Base-by-base conservation (phyloP, 2,888 invertebrate genomes). In the Stenichneumon culpator region DNA sequence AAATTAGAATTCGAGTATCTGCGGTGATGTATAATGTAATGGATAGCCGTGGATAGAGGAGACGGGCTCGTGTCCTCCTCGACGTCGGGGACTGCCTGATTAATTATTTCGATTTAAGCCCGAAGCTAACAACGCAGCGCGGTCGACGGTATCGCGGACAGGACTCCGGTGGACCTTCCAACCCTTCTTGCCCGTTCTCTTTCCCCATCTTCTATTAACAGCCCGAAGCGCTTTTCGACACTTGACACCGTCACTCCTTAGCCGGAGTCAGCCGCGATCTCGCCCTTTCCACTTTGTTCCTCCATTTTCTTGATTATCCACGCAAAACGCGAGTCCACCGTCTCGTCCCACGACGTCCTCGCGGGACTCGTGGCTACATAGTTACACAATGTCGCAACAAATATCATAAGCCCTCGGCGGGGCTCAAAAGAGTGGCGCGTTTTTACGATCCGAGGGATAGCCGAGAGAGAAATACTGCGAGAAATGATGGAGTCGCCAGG, bases 1-100 rank as follows among this genome's bases (percentile, higher is more conserved):
- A 93, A 93, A 93, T 93, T 93, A 93, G 90, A 93, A 93, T 93
- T 92, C 91, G 92, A 92, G 91, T 92, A 92, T 92, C 89, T 90
- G 89, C 90, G 89, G 91, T 91, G 91, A 93, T 93, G 91, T 93
- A 93, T 93, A 93, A 93, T 93, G 93, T 93, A 93, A 93, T 91
- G 91, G 93, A 93, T 92, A 91, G 88, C 89, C 84, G 72, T 83
- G 86, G 85, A 87, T 82, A 73, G 79, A 77, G 82, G 54, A 69
- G 77, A 67, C 50, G 19, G 60, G n/a, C 44, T 63, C 72, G 78
- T 78, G 32, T 25, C 22, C 19, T 22, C 47, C 39, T 32, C 88
- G 89, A 85, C 90, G 88, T 88, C 73, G 84, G 82, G 87, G 88
- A 16, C 87, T 88, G 79, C 87, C 88, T 92, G 93, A 93, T 93